phyloP scores from a whole-genome alignment of 2,113 vertebrate species.

The Urocynchramus pylzowi region DNA sequence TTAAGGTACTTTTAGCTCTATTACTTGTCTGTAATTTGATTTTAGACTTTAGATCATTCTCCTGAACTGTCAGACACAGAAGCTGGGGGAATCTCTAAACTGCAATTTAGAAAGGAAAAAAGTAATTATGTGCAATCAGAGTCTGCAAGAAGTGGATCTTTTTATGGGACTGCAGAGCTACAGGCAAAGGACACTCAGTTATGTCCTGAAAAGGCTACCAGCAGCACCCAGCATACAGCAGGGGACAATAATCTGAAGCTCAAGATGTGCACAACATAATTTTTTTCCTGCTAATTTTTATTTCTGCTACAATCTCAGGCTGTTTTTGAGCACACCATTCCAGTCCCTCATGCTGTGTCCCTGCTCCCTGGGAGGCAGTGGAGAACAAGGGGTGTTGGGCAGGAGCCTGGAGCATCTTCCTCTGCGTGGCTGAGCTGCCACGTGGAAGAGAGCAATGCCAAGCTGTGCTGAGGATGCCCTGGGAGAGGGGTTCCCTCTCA shows the following conservation, averaged over 20 bases:
- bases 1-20: background rate
- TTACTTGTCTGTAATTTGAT: background rate
- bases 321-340: fast-evolving
- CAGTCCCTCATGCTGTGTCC: background rate
- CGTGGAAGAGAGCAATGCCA: background rate
- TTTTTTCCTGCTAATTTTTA: background rate
- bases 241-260: background rate
- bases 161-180: background rate
- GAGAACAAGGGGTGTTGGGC: background rate
- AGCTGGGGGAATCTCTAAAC: background rate
- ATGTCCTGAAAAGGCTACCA: background rate
- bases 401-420: background rate
- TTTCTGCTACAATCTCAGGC: background rate
- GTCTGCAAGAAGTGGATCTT: background rate
- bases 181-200: background rate
- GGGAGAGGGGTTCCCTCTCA: background rate
- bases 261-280: too few relatives aligned
- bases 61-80: background rate
- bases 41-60: background rate
- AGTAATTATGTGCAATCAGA: background rate
- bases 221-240: background rate
- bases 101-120: background rate
- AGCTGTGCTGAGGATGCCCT: background rate
- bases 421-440: fast-evolving
- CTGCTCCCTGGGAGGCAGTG: background rate